phyloP scores from a whole-genome alignment of 2,888 invertebrate species.

The Entomobrya multifasciata region DNA sequence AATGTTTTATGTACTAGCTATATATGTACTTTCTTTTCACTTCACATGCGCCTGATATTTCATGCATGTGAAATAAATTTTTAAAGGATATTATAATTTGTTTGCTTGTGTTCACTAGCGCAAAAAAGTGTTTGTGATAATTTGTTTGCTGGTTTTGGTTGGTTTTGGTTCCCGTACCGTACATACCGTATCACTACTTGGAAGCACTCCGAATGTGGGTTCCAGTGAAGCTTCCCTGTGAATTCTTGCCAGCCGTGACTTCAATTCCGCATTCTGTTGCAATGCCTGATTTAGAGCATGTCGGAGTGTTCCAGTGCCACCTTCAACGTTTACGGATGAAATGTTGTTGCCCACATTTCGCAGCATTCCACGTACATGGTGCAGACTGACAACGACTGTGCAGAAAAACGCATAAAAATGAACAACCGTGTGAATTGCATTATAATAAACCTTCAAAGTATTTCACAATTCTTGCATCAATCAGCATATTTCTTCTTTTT shows the following conservation, averaged over 20 bases:
- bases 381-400: conserved; percentile 78
- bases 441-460: conserved; percentile 52
- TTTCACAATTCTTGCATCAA: conserved; percentile 28
- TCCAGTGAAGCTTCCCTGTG: conserved; percentile 82
- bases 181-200: conserved; percentile 77
- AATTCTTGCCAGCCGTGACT: conserved; percentile 82
- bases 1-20: neutral
- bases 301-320: conserved; percentile 83
- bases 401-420: conserved; percentile 31
- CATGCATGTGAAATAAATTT: neutral
- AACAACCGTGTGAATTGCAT: conserved; percentile 30
- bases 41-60: neutral
- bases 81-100: neutral
- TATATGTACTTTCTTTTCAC: neutral
- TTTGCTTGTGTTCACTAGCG: neutral
- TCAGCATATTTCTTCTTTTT: conserved; percentile 27
- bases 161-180: conserved; percentile 39
- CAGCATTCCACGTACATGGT: conserved; percentile 77
- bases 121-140: conserved; percentile 32
- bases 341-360: conserved; percentile 76
- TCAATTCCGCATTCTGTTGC: conserved; percentile 89
- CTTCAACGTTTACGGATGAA: conserved; percentile 76
- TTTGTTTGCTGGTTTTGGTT: conserved; percentile 17
- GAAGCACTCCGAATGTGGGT: conserved; percentile 83
- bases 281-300: conserved; percentile 86